Base-by-base conservation (phyloP, 2,113 vertebrate genomes). In the Antennarius striatus region DNA sequence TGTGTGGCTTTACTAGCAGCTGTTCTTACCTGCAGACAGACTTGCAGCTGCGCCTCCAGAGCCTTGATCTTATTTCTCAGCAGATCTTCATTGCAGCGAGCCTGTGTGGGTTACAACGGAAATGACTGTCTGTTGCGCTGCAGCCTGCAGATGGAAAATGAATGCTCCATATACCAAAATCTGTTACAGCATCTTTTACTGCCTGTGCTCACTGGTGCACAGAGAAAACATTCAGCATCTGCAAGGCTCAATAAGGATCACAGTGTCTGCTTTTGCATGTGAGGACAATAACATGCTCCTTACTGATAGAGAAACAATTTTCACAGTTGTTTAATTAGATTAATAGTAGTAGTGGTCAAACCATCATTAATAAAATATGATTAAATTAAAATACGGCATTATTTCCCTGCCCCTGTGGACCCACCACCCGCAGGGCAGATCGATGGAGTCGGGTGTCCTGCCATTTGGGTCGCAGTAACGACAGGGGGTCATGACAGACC, bases 71-170 rank as follows among this genome's bases (percentile, higher is more conserved):
- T 94, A 67, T 91, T 91, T 86, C 92, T 96, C 75, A 97, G 77
- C 80, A 94, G 93, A 55, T 98, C 96, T 88, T 99, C 97, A 0
- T 93, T 95, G 75, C 95, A 93, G 79, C 94, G 95, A 55, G 93
- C 92, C 98, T 99, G 91, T 86, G 87, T 83, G 90, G 88, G 85
- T 72, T 82, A 80, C 73, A 92, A 47, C 91, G 90, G 88, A 92
- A 91, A 90, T 79, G 81, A 55, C 68, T 72, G 61, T 55, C 54
- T 82, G 68, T 75, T 63, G 74, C n/a, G 48, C 43, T 77, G 56
- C 39, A 68, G 59, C 65, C 52, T 70, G 58, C 72, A 73, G 17
- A 69, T 79, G 67, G 51, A 76, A 83, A 84, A 53, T 71, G 3
- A 79, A 77, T 71, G 64, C 46, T 58, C 78, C 45, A 40, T 62